Base-by-base conservation (phyloP, 2,113 vertebrate genomes). In the Daphoenositta chrysoptera region DNA sequence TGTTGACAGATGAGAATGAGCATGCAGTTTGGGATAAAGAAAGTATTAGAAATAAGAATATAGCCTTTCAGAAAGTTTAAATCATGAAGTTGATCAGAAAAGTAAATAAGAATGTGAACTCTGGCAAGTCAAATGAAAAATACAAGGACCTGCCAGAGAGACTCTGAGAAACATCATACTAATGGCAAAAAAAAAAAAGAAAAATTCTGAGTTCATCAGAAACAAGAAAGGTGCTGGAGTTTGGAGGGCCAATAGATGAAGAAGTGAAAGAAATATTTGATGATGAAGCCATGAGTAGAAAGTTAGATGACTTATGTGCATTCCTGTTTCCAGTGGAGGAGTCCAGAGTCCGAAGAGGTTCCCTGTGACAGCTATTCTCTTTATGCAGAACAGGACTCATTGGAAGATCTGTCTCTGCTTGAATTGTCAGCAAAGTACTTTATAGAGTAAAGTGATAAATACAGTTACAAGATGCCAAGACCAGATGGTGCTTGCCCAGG, bases 1-100 rank as follows among this genome's bases (percentile, higher is more conserved):
- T 90, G 82, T 90, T 94, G 85, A 95, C 94, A 92, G 88, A 93
- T 95, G 92, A 95, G 92, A 96, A 90, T 57, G 66, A 95, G 81
- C 81, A 15, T 83, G 64, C 66, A 83, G 79, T 81, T 81, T 70
- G 76, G 91, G 72, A 89, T 94, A 92, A 90, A 93, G 71, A 80
- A 84, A 81, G 56, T 78, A 90, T 83, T 91, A 69, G 85, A 90
- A 90, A 65, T 86, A 90, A 88, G 89, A 95, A 81, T 70, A 78
- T 33, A 75, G 90, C 84, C 75, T 93, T 58, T 97, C 70, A 94
- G 92, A 94, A 96, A 72, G 50, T 86, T 90, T 50, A 86, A 51
- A 72, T 73, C 15, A 16, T 90, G 72, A 86, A 89, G 72, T 48
- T 93, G 83, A 96, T 83, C 64, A 83, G 86, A 83, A 89, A 60